These are phyloP conservation scores for Pedicia rivosa DNA, from an alignment of 2,888 invertebrate species.

Conservation along the genomic window DNA sequence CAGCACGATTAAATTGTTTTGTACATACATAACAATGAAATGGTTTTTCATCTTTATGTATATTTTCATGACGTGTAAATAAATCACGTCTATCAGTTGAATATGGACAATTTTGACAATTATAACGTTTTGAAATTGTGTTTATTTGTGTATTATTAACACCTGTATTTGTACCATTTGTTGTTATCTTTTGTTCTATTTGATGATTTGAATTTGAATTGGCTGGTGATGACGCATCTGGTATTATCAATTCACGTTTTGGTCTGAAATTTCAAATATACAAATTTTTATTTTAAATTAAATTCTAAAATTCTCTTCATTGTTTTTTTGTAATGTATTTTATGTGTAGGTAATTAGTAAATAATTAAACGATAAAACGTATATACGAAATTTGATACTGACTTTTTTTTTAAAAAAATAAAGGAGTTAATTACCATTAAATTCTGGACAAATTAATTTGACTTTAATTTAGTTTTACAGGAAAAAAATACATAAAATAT, in stretches of 20 bases:
- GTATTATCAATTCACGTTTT: neutral
- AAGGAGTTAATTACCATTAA: too few species aligned
- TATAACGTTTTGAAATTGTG: conserved; percentile 53
- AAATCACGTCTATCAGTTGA: conserved; percentile 82
- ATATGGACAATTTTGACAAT: conserved; percentile 76
- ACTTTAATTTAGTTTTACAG: too few species aligned
- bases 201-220: neutral
- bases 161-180: conserved; percentile 20
- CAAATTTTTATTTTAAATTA: neutral
- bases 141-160: conserved; percentile 20
- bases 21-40: conserved; percentile 86
- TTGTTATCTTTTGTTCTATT: conserved; percentile 1
- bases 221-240: conserved; percentile 1
- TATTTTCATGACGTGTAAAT: conserved; percentile 83
- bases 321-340: too few species aligned
- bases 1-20: conserved; percentile 85
- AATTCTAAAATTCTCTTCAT: too few species aligned
- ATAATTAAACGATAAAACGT: too few species aligned
- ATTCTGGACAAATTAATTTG: too few species aligned
- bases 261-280: too few species aligned
- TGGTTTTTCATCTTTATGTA: conserved; percentile 84
- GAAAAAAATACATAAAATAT: too few species aligned
- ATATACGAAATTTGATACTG: too few species aligned
- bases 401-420: too few species aligned
- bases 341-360: too few species aligned